A percentile compares a stretch with the other conserved stretches of the same genome.
These are phyloP conservation scores for Sesamia inferens DNA, from an alignment of 2,888 invertebrate genomes.

Conservation along the genomic window DNA sequence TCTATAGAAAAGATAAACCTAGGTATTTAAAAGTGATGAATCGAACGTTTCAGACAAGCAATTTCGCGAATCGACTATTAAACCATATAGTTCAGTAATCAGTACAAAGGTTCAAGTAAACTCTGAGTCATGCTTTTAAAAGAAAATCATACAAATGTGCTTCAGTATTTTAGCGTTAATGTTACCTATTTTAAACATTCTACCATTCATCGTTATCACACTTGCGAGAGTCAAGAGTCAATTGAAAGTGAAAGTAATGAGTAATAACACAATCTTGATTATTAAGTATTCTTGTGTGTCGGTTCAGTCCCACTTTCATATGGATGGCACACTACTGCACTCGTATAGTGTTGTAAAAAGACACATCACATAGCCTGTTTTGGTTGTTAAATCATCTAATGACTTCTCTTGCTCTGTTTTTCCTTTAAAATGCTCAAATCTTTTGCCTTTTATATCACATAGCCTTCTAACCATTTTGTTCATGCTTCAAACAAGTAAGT, in stretches of 20 bases:
- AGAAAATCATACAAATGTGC: background rate
- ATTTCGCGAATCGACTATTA: background rate
- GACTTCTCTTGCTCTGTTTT: no score
- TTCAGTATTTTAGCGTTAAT: background rate
- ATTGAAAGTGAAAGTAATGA: slow-evolving; percentile 31
- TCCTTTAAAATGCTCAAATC: no score
- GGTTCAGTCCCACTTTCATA: slow-evolving; percentile 23
- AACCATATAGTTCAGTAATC: background rate
- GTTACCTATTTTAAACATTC: background rate
- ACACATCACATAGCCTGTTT: background rate
- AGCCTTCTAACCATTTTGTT: background rate
- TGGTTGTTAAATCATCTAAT: no score
- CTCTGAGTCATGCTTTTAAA: background rate
- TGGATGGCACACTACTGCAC: background rate
- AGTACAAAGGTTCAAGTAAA: background rate
- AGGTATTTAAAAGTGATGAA: background rate
- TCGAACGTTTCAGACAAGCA: background rate
- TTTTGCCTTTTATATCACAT: no score
- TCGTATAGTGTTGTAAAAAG: background rate
- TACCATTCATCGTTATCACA: slow-evolving; percentile 8
- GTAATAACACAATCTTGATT: slow-evolving; percentile 8
- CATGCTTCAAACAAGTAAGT: background rate
- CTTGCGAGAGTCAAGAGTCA: slow-evolving; percentile 2
- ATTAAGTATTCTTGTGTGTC: background rate
- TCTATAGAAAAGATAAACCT: background rate